Evolutionary conservation across 1,140 invertebrate genomes (phyloP), one percentile per base, ranked within the genome.

Genomic region (Leucophenga varia): DNA sequence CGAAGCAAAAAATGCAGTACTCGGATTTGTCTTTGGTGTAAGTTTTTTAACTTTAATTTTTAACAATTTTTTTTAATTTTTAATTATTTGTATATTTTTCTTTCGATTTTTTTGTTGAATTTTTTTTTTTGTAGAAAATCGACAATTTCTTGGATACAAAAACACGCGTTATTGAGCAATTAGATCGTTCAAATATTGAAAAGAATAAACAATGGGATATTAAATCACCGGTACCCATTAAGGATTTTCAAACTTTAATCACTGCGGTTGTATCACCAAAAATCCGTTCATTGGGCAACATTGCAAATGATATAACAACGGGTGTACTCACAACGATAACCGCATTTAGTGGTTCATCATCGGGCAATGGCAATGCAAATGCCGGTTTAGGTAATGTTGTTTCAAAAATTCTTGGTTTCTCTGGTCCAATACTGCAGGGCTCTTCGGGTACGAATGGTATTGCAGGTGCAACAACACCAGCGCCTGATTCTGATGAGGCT

Each of bases 11-110:
- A 88, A 88, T 70, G 86, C 86, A 7, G 78, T 89, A 40, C 77
- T 89, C 54, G 86, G 86, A 67, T 87, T 88, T 73, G 86, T 89
- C 1, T 89, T 89, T 64, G 85, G 86, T 70, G 87, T 89, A 82
- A 88, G 83, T 84, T 77, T 48, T 30, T 17, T 13, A 2, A 34
- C n/a, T 9, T 12, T 22, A 18, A 4, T 28, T 22, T 39, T 8
- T 35, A 14, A 10, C 28, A 42, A 5, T 18, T 13, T 21, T 1
- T 13, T 22, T 8, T 22, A 25, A 28, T 13, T 14, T 7, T 16
- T 31, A 12, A 36, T 20, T 30, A 43, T 35, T 19, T n/a, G n/a
- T 37, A 22, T 3, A 3, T 30, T 25, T 16, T 13, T 38, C 13
- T 21, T 22, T 50, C n/a, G 40, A 47, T 22, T 45, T 31, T 3